Evolutionary conservation across 2,113 vertebrate species (phyloP).

Genomic region (Malaclemys terrapin): DNA sequence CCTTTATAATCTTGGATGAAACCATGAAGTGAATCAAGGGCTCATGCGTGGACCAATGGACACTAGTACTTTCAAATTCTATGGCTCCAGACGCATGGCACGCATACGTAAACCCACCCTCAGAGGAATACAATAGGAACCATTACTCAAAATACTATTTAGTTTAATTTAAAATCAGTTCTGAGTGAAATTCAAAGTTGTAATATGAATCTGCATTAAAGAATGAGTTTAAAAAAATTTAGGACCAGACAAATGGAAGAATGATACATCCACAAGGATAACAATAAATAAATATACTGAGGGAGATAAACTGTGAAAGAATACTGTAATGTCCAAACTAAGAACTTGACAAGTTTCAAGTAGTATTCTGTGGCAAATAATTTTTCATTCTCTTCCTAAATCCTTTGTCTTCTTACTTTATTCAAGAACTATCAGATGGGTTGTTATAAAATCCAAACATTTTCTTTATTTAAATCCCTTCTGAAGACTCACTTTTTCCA

Average conservation of each 20-base stretch:
- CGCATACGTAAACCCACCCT: no score
- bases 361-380: background rate
- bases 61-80: no score
- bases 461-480: background rate
- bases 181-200: background rate
- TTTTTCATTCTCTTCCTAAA: background rate
- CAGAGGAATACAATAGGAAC: no score
- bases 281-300: background rate
- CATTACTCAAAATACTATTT: no score
- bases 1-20: no score
- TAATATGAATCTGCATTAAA: background rate
- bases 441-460: background rate
- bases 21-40: no score
- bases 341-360: background rate
- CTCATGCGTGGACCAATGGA: no score
- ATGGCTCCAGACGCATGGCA: no score
- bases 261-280: background rate
- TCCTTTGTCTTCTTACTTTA: background rate
- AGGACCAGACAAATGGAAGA: background rate
- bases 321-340: background rate
- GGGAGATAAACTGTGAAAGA: background rate
- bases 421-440: background rate
- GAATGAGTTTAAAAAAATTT: background rate
- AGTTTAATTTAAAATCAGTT: background rate
- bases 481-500: background rate